Percentiles rank a stretch among this genome's conserved stretches.
phyloP scores from a whole-genome alignment of 2,888 invertebrate species.

The Phaedon cochleariae region DNA sequence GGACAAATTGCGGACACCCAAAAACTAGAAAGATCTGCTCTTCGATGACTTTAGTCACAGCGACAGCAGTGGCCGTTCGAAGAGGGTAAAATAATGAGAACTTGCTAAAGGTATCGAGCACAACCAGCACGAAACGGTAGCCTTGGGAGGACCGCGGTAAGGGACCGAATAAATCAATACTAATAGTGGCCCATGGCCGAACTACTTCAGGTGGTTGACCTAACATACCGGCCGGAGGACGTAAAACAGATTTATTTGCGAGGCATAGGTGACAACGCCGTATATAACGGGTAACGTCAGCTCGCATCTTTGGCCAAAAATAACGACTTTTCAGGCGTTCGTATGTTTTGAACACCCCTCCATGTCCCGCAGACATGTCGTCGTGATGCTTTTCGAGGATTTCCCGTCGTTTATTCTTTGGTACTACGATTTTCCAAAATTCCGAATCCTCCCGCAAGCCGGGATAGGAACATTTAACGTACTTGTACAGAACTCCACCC shows the following conservation, averaged over 20 bases:
- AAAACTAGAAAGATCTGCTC: conserved; percentile 22
- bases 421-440: conserved; percentile 20
- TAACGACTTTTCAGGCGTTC: neutral
- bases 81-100: conserved; percentile 28
- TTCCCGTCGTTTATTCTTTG: neutral
- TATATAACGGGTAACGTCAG: conserved; percentile 7
- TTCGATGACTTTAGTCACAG: conserved; percentile 6
- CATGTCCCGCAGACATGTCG: conserved; percentile 7
- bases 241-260: conserved; percentile 3
- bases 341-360: conserved; percentile 15
- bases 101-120: conserved; percentile 34
- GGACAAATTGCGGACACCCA: conserved; percentile 24
- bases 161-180: conserved; percentile 34
- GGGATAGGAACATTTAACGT: conserved; percentile 1
- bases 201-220: neutral
- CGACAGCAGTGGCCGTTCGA: conserved; percentile 21
- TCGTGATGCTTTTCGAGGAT: conserved; percentile 8
- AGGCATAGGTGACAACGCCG: conserved; percentile 4
- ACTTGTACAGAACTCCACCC: neutral
- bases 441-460: neutral
- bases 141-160: conserved; percentile 32
- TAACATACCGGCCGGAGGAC: conserved; percentile 9
- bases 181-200: neutral
- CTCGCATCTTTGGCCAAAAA: conserved; percentile 18
- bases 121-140: conserved; percentile 27